Evolutionary conservation across 1,140 invertebrate species (phyloP).

Genomic region (Meteorus sp.): DNA sequence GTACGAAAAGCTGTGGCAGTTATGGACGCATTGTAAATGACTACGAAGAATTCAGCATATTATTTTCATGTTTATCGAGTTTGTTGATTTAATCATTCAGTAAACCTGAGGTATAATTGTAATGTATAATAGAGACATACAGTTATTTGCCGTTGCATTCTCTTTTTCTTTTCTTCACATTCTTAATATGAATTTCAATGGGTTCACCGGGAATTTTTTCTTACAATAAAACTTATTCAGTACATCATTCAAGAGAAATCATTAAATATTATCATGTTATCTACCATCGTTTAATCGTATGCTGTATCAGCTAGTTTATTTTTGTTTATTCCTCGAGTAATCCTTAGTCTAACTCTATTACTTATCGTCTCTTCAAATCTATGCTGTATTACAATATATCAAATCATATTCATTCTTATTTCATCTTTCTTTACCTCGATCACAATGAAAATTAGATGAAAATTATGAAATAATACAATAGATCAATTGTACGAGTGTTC

Average conservation of each 20-base stretch:
- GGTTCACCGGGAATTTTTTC: neutral
- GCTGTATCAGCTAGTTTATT: conserved; percentile 16
- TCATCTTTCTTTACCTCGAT: neutral
- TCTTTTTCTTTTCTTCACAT: neutral
- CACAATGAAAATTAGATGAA: neutral
- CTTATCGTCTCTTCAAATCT: conserved; percentile 12
- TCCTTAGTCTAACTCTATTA: conserved; percentile 10
- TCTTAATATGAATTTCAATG: neutral
- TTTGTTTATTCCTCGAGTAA: conserved; percentile 12
- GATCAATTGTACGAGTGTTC: too few species aligned
- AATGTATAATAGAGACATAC: conserved; percentile 13
- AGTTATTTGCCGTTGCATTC: neutral
- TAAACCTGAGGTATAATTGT: neutral
- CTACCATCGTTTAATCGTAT: conserved; percentile 17
- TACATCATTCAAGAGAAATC: conserved; percentile 5
- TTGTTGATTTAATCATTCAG: neutral
- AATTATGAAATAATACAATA: neutral
- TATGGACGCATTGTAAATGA: neutral
- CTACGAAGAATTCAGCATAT: neutral
- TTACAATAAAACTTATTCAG: conserved; percentile 10
- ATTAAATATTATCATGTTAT: conserved; percentile 9
- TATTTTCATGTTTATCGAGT: neutral
- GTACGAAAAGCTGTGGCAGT: neutral
- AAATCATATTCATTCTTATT: neutral
- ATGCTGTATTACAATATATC: conserved; percentile 11